Evolutionary conservation across 1,140 invertebrate species (phyloP).

Genomic region (Mizuhopecten yessoensis): DNA sequence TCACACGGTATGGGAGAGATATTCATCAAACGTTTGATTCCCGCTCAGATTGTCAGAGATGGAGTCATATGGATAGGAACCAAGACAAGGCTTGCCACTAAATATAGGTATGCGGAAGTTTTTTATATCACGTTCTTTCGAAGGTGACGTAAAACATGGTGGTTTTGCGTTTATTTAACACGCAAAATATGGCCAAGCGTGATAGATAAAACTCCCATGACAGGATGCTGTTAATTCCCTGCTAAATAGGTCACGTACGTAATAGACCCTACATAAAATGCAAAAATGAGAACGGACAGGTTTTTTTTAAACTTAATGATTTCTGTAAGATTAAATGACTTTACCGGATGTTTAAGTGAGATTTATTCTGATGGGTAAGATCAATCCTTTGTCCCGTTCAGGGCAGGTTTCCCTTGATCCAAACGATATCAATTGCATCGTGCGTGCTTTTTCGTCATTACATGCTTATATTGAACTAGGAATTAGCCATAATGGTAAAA

Average conservation of each 20-base stretch:
- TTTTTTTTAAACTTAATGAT: not conserved
- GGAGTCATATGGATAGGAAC: too few species aligned
- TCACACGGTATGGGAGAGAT: too few species aligned
- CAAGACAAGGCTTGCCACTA: too few species aligned
- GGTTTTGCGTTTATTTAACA: too few species aligned
- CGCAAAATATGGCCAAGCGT: too few species aligned
- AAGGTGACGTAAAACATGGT: too few species aligned
- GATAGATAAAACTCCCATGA: too few species aligned
- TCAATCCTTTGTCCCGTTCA: not conserved
- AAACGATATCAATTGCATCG: not conserved
- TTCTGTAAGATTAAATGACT: not conserved
- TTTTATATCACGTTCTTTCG: too few species aligned
- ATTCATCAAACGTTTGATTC: too few species aligned
- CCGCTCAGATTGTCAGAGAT: too few species aligned
- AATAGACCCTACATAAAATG: not conserved
- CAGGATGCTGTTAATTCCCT: not conserved
- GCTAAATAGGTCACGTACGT: too few species aligned
- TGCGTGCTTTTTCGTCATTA: not conserved
- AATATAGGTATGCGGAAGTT: too few species aligned
- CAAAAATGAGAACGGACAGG: not conserved
- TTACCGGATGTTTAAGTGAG: not conserved
- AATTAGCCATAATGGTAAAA: not conserved
- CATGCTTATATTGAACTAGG: not conserved
- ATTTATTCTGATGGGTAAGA: not conserved
- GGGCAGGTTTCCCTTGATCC: not conserved